Conservation (phyloP, 2,113 vertebrate genomes). For the Anser cygnoides region DNA sequence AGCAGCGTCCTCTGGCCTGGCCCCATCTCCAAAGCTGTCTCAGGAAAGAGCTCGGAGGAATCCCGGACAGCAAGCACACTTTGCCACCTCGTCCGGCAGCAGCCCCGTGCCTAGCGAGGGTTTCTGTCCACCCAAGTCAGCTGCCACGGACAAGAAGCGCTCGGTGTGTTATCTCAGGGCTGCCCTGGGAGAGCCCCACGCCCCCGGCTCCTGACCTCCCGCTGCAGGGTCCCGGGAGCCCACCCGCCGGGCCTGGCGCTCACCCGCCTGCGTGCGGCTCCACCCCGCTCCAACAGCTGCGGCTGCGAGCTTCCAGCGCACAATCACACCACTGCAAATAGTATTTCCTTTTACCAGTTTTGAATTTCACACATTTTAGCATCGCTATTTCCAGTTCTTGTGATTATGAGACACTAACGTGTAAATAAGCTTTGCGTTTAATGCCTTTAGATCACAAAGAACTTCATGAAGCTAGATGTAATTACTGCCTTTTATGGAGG, state of each 20-base stretch:
- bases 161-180: background rate
- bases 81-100: accelerated
- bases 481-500: background rate
- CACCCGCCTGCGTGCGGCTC: background rate
- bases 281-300: background rate
- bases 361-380: background rate
- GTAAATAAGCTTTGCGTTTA: background rate
- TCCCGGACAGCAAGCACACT: background rate
- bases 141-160: background rate
- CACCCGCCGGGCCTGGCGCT: no score
- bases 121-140: background rate
- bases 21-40: accelerated
- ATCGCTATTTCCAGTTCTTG: background rate
- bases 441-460: background rate
- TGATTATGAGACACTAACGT: background rate
- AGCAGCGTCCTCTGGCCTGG: background rate
- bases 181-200: background rate
- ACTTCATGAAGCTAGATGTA: background rate
- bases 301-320: background rate
- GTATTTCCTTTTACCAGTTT: background rate
- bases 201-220: background rate
- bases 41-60: background rate
- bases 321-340: no score
- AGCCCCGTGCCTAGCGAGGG: background rate
- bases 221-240: background rate